Base-by-base conservation (phyloP, 2,113 vertebrate genomes). In the Rhinogobius similis region DNA sequence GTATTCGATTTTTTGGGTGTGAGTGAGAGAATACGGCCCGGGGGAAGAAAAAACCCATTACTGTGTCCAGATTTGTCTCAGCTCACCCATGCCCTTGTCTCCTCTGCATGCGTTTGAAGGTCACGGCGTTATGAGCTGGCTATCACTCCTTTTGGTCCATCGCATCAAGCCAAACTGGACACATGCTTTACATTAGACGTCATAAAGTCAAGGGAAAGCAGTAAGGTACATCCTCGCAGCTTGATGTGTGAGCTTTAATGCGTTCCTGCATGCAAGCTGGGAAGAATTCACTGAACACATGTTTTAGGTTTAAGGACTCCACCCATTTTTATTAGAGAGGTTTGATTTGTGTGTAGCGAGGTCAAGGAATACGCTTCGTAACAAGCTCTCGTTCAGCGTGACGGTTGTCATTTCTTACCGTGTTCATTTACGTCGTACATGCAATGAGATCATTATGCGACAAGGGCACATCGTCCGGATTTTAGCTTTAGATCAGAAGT, bases 161-260 rank as follows among this genome's bases (percentile, higher is more conserved):
- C 27, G 59, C 24, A 29, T 39, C 36, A 48, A 75, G 48, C 52
- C 73, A 62, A 58, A 55, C 62, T 68, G 65, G 73, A 86, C 86
- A 85, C 87, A 85, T 89, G 86, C 83, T 81, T 87, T 73, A 76
- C 59, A 90, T 92, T 89, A 88, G 24, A 39, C 26, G 18, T 61
- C 65, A 68, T 83, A 59, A 89, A 88, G 61, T 9, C 14, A 44
- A 83, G 43, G 55, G 46, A 72, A 81, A 84, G 67, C 82, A 83
- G 63, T 59, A 65, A 71, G 69, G 74, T 79, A 77, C 66, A 76
- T 83, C 78, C 50, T 41, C 8, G 50, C 32, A n/a, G 76, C 82
- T 56, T 70, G 38, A 65, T 11, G 4, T 64, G 55, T n/a, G 16
- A 11, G 16, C 43, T 74, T 69, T 62, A 50, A 74, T 13, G 61